Conservation (phyloP, 2,113 vertebrate genomes). For the Pelobates fuscus region DNA sequence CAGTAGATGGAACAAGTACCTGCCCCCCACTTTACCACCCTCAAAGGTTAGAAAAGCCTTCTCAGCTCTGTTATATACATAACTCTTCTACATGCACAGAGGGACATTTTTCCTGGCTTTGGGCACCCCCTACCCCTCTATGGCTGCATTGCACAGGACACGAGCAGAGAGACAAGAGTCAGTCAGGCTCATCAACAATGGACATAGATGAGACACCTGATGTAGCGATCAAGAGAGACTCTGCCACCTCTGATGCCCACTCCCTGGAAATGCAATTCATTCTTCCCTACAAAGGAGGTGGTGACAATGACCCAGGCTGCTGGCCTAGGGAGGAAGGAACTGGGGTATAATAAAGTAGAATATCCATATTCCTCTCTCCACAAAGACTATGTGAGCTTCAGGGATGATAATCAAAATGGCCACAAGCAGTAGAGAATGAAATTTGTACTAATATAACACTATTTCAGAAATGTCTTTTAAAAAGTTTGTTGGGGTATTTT, state of each 20-base stretch:
- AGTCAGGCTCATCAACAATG: not conserved
- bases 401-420: not conserved
- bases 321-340: slow-evolving; percentile 62
- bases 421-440: no score
- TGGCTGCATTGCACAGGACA: slow-evolving; percentile 59
- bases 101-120: slow-evolving; percentile 59
- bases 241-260: slow-evolving; percentile 41
- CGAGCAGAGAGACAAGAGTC: slow-evolving; percentile 18
- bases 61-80: slow-evolving; percentile 58
- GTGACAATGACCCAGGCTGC: slow-evolving; percentile 57
- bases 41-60: slow-evolving; percentile 61
- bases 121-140: slow-evolving; percentile 62
- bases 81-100: slow-evolving; percentile 50
- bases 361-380: not conserved
- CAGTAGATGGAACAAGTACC: slow-evolving; percentile 23
- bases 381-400: not conserved
- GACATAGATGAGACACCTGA: slow-evolving; percentile 22
- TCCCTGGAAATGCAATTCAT: slow-evolving; percentile 44
- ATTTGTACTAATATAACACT: no score
- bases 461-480: no score
- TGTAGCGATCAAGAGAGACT: not conserved
- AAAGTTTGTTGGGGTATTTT: not conserved
- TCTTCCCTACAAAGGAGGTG: slow-evolving; percentile 9
- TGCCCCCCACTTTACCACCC: slow-evolving; percentile 59
- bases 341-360: slow-evolving; percentile 52